Base-by-base conservation (phyloP, 2,113 vertebrate genomes). In the Meleagris gallopavo region DNA sequence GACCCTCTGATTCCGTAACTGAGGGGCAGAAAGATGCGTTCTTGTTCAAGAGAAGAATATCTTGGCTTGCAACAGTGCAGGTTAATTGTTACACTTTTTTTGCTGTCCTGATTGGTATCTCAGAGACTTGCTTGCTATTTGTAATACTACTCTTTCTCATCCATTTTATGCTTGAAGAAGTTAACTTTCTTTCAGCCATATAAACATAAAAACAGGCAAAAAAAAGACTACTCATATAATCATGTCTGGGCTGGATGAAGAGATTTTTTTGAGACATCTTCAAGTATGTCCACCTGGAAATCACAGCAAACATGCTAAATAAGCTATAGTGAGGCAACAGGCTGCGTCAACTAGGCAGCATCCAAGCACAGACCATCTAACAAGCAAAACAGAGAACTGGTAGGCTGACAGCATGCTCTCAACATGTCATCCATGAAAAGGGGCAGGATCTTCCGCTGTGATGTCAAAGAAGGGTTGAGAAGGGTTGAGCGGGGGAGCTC, bases 201-300 rank as follows among this genome's bases (percentile, higher is more conserved):
- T 58, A n/a, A n/a, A n/a, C n/a, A n/a, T n/a, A n/a, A n/a, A 81
- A 86, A 78, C 1, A 52, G 46, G 57, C 19, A 81, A 61, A 90
- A 90, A 86, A 82, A 25, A 30, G 41, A 41, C 41, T 78, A 41
- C 15, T 86, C 25, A 34, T 55, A 74, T 46, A 71, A 38, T 46
- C 50, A 13, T 2, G 29, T 27, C 41, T 48, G 52, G 73, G 76
- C 32, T 72, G 22, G 41, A 76, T 4, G 61, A 64, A 46, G 21
- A 66, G 21, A 71, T 67, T 90, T 93, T 93, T 93, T 83, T 86
- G 38, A 71, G 32, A 48, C 17, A 83, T 62, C 79, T 60, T 95
- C 88, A 71, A 71, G 86, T 3, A 67, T 16, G 25, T 64, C 83
- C 67, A 72, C 69, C 57, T 88, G 61, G 76, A 86, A 95, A 81